Evolutionary conservation across 2,888 invertebrate genomes (phyloP).

Genomic region (Aphodius sticticus): DNA sequence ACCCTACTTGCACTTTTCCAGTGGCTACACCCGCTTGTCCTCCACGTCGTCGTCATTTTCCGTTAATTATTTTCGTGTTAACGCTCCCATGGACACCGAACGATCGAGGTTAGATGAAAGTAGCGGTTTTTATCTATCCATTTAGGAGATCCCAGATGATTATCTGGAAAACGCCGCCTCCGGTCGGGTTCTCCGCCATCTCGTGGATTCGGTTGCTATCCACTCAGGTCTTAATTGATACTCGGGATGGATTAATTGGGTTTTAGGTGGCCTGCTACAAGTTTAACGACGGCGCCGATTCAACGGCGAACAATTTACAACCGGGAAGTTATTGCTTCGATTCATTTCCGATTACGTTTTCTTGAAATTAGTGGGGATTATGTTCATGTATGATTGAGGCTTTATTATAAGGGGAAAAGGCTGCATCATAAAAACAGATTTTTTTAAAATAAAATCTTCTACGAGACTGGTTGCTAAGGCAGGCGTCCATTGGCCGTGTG

Average conservation of each 20-base stretch:
- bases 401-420: too few relatives aligned
- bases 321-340: neutral
- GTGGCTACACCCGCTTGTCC: neutral
- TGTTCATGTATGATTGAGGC: too few relatives aligned
- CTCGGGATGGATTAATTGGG: constrained; percentile 19
- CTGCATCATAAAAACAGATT: too few relatives aligned
- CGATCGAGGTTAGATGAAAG: constrained; percentile 16
- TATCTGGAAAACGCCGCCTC: constrained; percentile 9
- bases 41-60: neutral
- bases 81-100: constrained; percentile 22
- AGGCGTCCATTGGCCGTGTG: too few relatives aligned
- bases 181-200: neutral
- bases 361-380: too few relatives aligned
- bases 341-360: neutral
- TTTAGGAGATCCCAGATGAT: neutral
- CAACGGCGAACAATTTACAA: neutral
- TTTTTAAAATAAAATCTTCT: too few relatives aligned
- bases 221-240: constrained; percentile 19
- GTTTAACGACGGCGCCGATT: neutral
- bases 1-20: constrained; percentile 16
- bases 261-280: constrained; percentile 15
- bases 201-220: constrained; percentile 11
- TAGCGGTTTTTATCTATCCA: neutral
- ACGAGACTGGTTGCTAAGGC: too few relatives aligned
- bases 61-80: constrained; percentile 29